Evolutionary conservation across 2,113 vertebrate genomes (phyloP).

Genomic region (Ochotona curzoniae): DNA sequence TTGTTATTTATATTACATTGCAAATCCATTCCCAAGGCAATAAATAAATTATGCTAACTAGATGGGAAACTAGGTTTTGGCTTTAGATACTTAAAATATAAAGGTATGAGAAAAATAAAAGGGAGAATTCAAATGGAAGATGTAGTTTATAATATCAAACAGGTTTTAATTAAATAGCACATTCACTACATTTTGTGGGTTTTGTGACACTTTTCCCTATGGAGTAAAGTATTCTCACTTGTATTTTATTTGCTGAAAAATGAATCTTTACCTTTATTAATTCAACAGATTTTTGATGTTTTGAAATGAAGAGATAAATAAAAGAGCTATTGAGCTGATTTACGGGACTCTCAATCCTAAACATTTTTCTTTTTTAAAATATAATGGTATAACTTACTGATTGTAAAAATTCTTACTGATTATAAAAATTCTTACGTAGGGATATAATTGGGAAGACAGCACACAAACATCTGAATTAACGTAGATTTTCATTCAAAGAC

Average conservation of each 20-base stretch:
- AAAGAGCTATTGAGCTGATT: slow-evolving; percentile 1
- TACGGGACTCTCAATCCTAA: neutral
- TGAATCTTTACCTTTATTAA: slow-evolving; percentile 27
- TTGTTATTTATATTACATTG: slow-evolving; percentile 77
- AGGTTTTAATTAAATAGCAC: slow-evolving; percentile 27
- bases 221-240: neutral
- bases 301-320: slow-evolving; percentile 50
- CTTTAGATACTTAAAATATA: slow-evolving; percentile 71
- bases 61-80: slow-evolving; percentile 66
- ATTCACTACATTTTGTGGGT: slow-evolving; percentile 43
- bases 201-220: neutral
- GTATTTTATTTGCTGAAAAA: slow-evolving; percentile 46
- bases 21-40: slow-evolving; percentile 62
- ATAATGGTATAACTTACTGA: neutral
- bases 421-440: neutral
- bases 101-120: slow-evolving; percentile 54
- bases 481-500: neutral
- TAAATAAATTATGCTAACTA: slow-evolving; percentile 79
- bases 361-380: slow-evolving; percentile 41
- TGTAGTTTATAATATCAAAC: slow-evolving; percentile 34
- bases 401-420: neutral
- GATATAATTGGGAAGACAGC: neutral
- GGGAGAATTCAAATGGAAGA: slow-evolving; percentile 50
- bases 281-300: slow-evolving; percentile 14
- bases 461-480: neutral